Evolutionary conservation across 1,140 invertebrate genomes (phyloP), one percentile per base, ranked within the genome.

Genomic region (Thalassaphorura encarpata): DNA sequence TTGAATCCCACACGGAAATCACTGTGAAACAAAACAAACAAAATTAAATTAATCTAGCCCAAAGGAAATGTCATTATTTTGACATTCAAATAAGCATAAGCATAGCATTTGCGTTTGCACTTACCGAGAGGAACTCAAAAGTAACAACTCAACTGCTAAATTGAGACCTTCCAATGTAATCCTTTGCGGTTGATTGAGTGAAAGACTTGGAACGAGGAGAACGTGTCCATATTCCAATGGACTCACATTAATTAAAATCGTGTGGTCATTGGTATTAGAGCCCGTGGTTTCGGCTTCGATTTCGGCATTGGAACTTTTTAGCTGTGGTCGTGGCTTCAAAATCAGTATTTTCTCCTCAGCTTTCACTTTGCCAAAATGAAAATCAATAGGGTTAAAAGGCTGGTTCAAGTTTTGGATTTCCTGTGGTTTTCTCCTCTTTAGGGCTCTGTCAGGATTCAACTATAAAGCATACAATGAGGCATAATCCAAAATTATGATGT

Each of bases 1-100:
- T 89, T 89, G 67, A 85, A 87, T 28, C 77, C 78, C 40, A 84
- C 70, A 52, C 81, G 74, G 8, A 86, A 71, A 66, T 75, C 69
- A 49, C 78, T 79, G 68, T 19, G 75, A 73, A n/a, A n/a, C n/a
- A n/a, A n/a, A n/a, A n/a, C n/a, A n/a, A n/a, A n/a, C n/a, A n/a
- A n/a, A n/a, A n/a, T n/a, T n/a, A n/a, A n/a, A n/a, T n/a, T n/a
- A n/a, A n/a, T n/a, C n/a, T n/a, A n/a, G n/a, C n/a, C n/a, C n/a
- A n/a, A n/a, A n/a, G n/a, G n/a, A n/a, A n/a, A n/a, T n/a, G n/a
- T n/a, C n/a, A n/a, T n/a, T n/a, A n/a, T n/a, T n/a, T n/a, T n/a
- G n/a, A n/a, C n/a, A n/a, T n/a, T n/a, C n/a, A n/a, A n/a, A n/a
- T n/a, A n/a, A n/a, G n/a, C n/a, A n/a, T n/a, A n/a, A n/a, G n/a